Evolutionary conservation across 2,113 vertebrate genomes (phyloP).

Genomic region (Lamprologus sp.): DNA sequence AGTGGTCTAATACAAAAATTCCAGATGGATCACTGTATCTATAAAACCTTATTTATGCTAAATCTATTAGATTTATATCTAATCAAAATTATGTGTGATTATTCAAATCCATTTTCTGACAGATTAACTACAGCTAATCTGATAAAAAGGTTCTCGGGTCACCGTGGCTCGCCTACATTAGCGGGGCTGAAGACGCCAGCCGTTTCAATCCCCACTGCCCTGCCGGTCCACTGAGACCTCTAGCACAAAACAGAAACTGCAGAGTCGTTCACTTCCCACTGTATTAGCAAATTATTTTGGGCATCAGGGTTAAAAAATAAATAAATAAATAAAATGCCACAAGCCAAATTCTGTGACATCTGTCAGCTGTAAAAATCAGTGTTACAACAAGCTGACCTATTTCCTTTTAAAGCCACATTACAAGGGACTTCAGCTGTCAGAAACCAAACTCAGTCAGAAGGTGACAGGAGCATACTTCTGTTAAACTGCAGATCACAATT

Average conservation of each 20-base stretch:
- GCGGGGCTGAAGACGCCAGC: not conserved
- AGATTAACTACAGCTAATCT: slow-evolving; percentile 34
- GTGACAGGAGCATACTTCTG: not conserved
- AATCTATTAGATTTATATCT: slow-evolving; percentile 4
- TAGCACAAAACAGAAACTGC: not conserved
- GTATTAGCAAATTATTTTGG: not conserved
- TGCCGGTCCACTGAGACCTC: not conserved
- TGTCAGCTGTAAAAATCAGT: not conserved
- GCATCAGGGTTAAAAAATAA: not conserved
- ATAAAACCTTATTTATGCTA: not conserved
- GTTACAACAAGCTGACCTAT: not conserved
- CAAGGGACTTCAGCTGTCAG: not conserved
- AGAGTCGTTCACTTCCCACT: not conserved
- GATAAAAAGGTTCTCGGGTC: not conserved
- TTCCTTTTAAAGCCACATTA: slow-evolving; percentile 2
- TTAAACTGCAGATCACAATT: not conserved
- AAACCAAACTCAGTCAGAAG: not conserved
- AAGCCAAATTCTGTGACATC: not conserved
- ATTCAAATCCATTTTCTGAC: slow-evolving; percentile 8
- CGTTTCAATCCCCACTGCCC: not conserved
- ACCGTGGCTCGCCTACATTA: not conserved
- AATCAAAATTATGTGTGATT: slow-evolving; percentile 37
- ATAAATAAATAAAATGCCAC: not conserved
- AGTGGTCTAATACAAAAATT: not conserved
- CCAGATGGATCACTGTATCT: not conserved